Evolutionary conservation across 92 coral and sea anemone genomes (phyloP).

Genomic region (Chrysogorgia sp.): DNA sequence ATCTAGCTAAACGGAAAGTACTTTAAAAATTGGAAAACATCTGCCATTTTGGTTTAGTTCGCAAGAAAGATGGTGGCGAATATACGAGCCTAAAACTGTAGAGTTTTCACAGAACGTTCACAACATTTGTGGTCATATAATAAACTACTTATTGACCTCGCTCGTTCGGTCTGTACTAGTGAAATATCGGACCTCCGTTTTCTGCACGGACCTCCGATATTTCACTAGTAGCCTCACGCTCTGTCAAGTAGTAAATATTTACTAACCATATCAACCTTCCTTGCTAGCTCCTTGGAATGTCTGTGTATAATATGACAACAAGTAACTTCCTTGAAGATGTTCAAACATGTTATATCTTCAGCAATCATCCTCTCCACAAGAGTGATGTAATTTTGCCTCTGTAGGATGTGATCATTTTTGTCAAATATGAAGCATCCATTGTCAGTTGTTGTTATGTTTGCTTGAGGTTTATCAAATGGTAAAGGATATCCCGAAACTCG

Average conservation of each 20-base stretch:
- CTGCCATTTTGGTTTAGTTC: too few species aligned
- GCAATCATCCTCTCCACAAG: slow-evolving; percentile 7
- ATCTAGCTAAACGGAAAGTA: too few species aligned
- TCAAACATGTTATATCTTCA: background rate
- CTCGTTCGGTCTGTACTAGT: too few species aligned
- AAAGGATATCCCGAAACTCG: background rate
- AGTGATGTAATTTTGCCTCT: background rate
- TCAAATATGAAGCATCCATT: background rate
- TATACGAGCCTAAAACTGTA: too few species aligned
- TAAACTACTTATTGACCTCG: too few species aligned
- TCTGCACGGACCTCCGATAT: too few species aligned
- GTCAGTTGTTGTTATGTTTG: background rate
- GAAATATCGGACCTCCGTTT: too few species aligned
- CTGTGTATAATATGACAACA: background rate
- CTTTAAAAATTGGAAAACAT: too few species aligned
- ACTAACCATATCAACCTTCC: slow-evolving; percentile 6
- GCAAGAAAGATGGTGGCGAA: too few species aligned
- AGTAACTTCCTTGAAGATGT: background rate
- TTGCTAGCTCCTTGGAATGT: slow-evolving; percentile 8
- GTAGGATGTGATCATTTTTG: background rate
- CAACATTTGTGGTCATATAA: too few species aligned
- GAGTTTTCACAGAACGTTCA: too few species aligned
- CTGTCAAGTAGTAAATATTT: background rate
- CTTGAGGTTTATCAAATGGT: background rate
- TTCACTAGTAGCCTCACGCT: too few species aligned